Conservation (phyloP, 2,797 vertebrate genomes). For the Anguilla marmorata region DNA sequence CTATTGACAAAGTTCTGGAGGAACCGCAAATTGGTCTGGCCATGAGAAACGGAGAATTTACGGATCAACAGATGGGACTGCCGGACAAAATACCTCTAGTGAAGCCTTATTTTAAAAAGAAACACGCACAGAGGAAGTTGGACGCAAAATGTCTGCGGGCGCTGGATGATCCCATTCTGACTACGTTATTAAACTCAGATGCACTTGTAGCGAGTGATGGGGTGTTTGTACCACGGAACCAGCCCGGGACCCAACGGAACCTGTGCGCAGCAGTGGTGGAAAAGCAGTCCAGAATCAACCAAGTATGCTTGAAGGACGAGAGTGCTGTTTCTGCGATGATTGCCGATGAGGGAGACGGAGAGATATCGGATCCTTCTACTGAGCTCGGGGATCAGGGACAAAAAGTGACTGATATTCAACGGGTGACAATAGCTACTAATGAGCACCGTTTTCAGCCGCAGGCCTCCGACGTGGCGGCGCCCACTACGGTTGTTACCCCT, state of each 20-base stretch:
- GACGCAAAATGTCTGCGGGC: conserved; percentile 84
- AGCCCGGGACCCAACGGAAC: conserved; percentile 66
- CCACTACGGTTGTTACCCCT: conserved; percentile 67
- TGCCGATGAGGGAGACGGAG: conserved; percentile 64
- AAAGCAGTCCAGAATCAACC: conserved; percentile 76
- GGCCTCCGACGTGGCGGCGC: conserved; percentile 45
- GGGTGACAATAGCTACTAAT: conserved; percentile 53
- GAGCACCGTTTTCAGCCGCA: conserved; percentile 64
- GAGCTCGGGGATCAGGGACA: conserved; percentile 69
- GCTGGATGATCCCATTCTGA: conserved; percentile 86
- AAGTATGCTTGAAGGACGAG: conserved; percentile 76
- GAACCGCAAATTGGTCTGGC: conserved; percentile 67
- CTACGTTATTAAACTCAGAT: conserved; percentile 82
- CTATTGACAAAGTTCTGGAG: conserved; percentile 53
- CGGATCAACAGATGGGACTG: conserved; percentile 75
- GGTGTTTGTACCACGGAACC: conserved; percentile 84
- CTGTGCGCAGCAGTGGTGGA: conserved; percentile 84
- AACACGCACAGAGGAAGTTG: conserved; percentile 83
- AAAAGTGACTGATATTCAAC: conserved; percentile 58
- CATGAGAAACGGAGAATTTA: conserved; percentile 70
- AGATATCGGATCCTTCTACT: conserved; percentile 68
- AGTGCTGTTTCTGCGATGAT: conserved; percentile 69
- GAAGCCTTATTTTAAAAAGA: conserved; percentile 97
- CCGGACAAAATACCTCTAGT: conserved; percentile 87
- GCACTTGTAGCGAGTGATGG: conserved; percentile 78